phyloP scores from a whole-genome alignment of 2,113 vertebrate genomes.

The Paratilapia polleni region DNA sequence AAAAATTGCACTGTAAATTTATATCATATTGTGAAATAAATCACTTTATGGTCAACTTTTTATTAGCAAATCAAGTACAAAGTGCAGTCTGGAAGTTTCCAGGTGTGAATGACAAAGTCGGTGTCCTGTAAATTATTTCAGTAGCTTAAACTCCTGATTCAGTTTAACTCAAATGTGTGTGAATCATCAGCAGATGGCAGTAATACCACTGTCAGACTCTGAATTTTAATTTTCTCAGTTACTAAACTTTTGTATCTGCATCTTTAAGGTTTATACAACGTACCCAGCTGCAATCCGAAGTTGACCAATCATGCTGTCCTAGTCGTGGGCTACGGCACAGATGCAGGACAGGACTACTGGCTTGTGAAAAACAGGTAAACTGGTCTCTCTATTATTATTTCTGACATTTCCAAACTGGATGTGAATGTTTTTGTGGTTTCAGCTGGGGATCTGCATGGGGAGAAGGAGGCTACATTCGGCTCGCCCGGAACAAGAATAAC shows the following conservation, averaged over 20 bases:
- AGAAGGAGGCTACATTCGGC: slow-evolving; percentile 77
- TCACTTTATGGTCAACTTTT: too few species aligned
- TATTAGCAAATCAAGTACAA: too few species aligned
- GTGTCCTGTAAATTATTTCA: too few species aligned
- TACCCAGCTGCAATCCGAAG: slow-evolving; percentile 39
- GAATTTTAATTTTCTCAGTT: not conserved
- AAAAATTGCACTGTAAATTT: too few species aligned
- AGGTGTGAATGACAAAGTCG: too few species aligned
- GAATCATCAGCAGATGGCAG: not conserved
- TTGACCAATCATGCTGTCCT: slow-evolving; percentile 64
- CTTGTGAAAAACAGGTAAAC: slow-evolving; percentile 79
- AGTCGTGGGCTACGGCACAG: slow-evolving; percentile 75
- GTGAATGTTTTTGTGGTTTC: slow-evolving; percentile 27
- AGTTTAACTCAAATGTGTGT: too few species aligned
- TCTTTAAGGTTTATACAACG: slow-evolving; percentile 62
- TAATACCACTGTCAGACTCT: not conserved
- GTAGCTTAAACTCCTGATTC: too few species aligned
- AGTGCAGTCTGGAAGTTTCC: too few species aligned
- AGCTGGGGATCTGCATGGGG: slow-evolving; percentile 82
- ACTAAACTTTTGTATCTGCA: not conserved
- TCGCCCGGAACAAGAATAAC: slow-evolving; percentile 79
- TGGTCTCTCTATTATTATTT: not conserved
- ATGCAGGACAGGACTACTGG: slow-evolving; percentile 77
- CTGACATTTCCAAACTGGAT: not conserved
- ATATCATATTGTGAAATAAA: too few species aligned